Percentiles rank a stretch among this genome's conserved stretches.
These are phyloP conservation scores for Catostomus latipinnis DNA, from an alignment of 2,797 vertebrate genomes.

Conservation along the genomic window DNA sequence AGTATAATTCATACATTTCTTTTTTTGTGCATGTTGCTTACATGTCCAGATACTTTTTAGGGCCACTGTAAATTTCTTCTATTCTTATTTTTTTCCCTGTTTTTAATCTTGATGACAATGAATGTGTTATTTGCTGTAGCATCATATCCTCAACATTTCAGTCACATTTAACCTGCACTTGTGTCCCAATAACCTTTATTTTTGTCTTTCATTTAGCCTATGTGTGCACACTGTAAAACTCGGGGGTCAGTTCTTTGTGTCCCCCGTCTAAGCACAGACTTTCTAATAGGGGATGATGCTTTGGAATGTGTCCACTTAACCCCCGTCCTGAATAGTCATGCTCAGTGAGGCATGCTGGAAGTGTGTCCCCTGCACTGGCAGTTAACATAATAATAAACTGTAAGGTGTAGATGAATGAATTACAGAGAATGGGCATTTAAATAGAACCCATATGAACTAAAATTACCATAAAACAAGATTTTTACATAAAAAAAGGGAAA, in stretches of 20 bases:
- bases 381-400: constrained; percentile 24
- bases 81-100: too few relatives aligned
- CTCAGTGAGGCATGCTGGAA: constrained; percentile 48
- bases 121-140: too few relatives aligned
- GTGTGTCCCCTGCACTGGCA: constrained; percentile 18
- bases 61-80: too few relatives aligned
- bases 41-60: too few relatives aligned
- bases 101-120: too few relatives aligned
- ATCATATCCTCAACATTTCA: background rate
- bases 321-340: background rate
- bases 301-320: constrained; percentile 39
- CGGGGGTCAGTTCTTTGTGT: constrained; percentile 33
- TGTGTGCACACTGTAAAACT: constrained; percentile 39
- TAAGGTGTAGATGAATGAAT: constrained; percentile 15
- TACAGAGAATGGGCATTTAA: constrained; percentile 20
- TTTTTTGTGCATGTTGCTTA: too few relatives aligned
- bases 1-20: too few relatives aligned
- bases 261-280: constrained; percentile 16
- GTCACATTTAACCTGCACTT: constrained; percentile 25
- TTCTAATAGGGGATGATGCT: constrained; percentile 29
- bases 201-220: constrained; percentile 8
- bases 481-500: too few relatives aligned
- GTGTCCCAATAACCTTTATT: constrained; percentile 8
- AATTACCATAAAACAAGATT: too few relatives aligned
- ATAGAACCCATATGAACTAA: background rate